A percentile compares a stretch with the other conserved stretches of the same genome.
Evolutionary conservation across 2,113 vertebrate genomes (phyloP).

Genomic region (Oncorhynchus gorbuscha): DNA sequence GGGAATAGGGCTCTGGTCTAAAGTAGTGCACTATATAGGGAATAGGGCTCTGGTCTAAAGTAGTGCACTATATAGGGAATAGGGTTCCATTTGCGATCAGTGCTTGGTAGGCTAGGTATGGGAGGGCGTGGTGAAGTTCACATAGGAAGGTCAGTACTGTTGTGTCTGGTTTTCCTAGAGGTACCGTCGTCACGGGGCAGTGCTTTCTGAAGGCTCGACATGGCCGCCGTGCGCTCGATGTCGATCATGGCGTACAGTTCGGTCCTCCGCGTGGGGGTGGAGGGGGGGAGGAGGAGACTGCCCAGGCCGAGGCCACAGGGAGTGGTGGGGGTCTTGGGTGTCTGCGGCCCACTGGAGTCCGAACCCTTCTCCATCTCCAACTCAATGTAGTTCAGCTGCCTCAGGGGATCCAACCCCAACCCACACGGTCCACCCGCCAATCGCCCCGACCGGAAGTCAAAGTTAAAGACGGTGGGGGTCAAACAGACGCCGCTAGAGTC

Average conservation of each 20-base stretch:
- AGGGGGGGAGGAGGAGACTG: constrained; percentile 80
- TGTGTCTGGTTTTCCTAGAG: constrained; percentile 88
- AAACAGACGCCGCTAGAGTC: constrained; percentile 58
- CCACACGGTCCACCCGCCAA: constrained; percentile 19
- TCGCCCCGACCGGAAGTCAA: constrained; percentile 82
- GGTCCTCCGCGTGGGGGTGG: constrained; percentile 80
- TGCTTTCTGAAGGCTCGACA: constrained; percentile 90
- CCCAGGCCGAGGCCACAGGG: constrained; percentile 42
- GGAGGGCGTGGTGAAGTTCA: constrained; percentile 64
- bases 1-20: too few relatives aligned
- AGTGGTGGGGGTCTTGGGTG: constrained; percentile 85
- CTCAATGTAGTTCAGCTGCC: constrained; percentile 89
- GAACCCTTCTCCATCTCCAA: constrained; percentile 85
- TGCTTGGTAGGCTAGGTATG: constrained; percentile 45
- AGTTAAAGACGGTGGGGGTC: constrained; percentile 84
- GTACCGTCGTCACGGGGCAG: constrained; percentile 88
- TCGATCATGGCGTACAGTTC: constrained; percentile 77
- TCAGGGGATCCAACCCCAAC: constrained; percentile 70
- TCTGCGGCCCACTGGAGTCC: constrained; percentile 86
- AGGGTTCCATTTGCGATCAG: too few relatives aligned
- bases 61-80: too few relatives aligned
- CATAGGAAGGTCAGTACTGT: constrained; percentile 84
- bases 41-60: too few relatives aligned
- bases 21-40: too few relatives aligned
- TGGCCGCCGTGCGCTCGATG: constrained; percentile 89